These are phyloP conservation scores for Protobothrops mucrosquamatus DNA, from an alignment of 2,113 vertebrate genomes.

Conservation along the genomic window DNA sequence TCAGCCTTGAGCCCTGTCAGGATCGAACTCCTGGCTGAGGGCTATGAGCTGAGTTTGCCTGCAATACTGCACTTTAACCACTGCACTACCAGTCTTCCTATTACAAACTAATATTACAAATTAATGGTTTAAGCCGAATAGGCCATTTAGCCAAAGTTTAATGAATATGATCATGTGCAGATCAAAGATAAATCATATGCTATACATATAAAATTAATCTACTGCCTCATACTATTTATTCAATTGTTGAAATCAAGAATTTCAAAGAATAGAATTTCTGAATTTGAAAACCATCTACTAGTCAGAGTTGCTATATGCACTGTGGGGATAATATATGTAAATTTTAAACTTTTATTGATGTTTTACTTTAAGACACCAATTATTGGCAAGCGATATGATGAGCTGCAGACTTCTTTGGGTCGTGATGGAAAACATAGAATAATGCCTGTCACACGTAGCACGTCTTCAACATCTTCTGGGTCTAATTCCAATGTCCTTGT, in stretches of 20 bases:
- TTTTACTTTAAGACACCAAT: conserved; percentile 82
- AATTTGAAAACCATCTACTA: not conserved
- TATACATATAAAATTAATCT: not conserved
- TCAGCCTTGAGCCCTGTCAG: not conserved
- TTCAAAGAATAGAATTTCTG: not conserved
- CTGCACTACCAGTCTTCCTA: not conserved
- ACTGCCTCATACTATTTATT: not conserved
- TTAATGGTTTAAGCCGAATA: not conserved
- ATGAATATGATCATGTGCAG: not conserved
- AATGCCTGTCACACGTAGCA: conserved; percentile 92
- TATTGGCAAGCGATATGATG: conserved; percentile 91
- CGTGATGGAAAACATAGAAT: conserved; percentile 89
- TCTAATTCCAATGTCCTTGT: conserved; percentile 98
- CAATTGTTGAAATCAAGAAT: not conserved
- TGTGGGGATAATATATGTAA: not conserved
- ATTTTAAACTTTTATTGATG: not conserved
- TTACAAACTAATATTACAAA: not conserved
- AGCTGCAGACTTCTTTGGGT: conserved; percentile 86
- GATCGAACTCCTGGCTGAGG: not conserved
- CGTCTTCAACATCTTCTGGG: conserved; percentile 94
- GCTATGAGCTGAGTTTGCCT: not conserved
- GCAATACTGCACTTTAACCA: not conserved
- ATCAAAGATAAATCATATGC: not conserved
- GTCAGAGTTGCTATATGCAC: not conserved
- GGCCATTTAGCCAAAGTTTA: not conserved